A percentile compares a stretch with the other conserved stretches of the same genome.
These are phyloP conservation scores for Bedellia somnulentella DNA, from an alignment of 2,888 invertebrate species.

Conservation along the genomic window DNA sequence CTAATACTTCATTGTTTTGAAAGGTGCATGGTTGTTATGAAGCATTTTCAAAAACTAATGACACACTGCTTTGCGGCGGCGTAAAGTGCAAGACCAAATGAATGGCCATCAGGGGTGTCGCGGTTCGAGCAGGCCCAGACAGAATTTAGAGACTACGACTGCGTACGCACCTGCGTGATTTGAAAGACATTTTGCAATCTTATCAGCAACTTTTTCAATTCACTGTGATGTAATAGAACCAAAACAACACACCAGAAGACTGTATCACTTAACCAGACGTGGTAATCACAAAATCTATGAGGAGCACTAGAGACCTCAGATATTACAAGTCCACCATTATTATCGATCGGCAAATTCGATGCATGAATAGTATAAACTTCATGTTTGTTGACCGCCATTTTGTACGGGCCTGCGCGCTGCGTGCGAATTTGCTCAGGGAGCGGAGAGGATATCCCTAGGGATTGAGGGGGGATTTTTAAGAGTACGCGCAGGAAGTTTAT, in stretches of 20 bases:
- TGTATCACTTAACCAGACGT: slow-evolving; percentile 41
- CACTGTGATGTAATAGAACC: slow-evolving; percentile 54
- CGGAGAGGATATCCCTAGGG: slow-evolving; percentile 54
- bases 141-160: slow-evolving; percentile 85
- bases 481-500: too few relatives aligned
- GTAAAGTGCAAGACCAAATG: slow-evolving; percentile 59
- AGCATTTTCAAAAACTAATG: slow-evolving; percentile 47
- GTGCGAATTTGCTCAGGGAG: slow-evolving; percentile 38
- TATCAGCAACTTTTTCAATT: slow-evolving; percentile 39
- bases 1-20: slow-evolving; percentile 43
- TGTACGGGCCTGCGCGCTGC: slow-evolving; percentile 70
- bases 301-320: slow-evolving; percentile 49
- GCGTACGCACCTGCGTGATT: slow-evolving; percentile 95
- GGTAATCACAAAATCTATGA: slow-evolving; percentile 37
- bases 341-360: slow-evolving; percentile 67
- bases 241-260: slow-evolving; percentile 50
- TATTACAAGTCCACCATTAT: slow-evolving; percentile 56
- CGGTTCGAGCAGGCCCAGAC: slow-evolving; percentile 86
- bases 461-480: slow-evolving; percentile 46
- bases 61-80: slow-evolving; percentile 59
- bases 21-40: slow-evolving; percentile 32
- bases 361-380: slow-evolving; percentile 46
- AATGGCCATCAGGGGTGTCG: slow-evolving; percentile 58
- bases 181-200: slow-evolving; percentile 52
- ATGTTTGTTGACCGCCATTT: slow-evolving; percentile 66